Evolutionary conservation across 1,140 invertebrate species (phyloP).

Genomic region (Globodera rostochiensis): DNA sequence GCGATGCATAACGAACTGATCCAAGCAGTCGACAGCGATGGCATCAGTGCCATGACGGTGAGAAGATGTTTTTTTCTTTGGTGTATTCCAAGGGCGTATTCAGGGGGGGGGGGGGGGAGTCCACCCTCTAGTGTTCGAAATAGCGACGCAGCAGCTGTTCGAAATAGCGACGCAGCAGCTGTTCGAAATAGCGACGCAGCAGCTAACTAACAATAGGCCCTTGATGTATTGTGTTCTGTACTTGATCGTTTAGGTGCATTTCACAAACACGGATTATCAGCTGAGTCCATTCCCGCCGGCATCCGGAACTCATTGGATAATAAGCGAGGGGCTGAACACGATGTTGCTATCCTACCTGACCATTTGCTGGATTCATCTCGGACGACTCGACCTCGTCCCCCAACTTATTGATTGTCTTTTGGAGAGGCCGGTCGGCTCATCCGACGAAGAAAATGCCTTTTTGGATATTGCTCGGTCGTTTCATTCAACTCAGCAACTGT

Average conservation of each 20-base stretch:
- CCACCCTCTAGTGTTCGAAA: no score
- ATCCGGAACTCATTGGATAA: constrained; percentile 24
- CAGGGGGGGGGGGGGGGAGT: no score
- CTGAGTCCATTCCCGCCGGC: constrained; percentile 50
- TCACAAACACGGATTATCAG: constrained; percentile 41
- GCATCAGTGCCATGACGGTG: constrained; percentile 35
- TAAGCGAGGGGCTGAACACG: constrained; percentile 39
- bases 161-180: no score
- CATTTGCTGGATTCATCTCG: constrained; percentile 42
- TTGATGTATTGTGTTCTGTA: no score
- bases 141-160: no score
- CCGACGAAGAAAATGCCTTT: constrained; percentile 46
- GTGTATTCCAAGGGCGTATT: no score
- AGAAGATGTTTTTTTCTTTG: neutral
- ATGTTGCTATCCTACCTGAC: constrained; percentile 45
- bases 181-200: no score
- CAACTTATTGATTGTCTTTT: constrained; percentile 44
- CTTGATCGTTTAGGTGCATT: constrained; percentile 28
- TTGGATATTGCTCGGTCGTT: constrained; percentile 49
- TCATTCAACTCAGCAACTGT: constrained; percentile 27
- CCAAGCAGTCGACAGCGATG: constrained; percentile 35
- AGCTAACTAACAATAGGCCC: no score
- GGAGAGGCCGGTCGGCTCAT: constrained; percentile 31
- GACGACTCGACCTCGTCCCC: constrained; percentile 36
- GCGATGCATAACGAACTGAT: constrained; percentile 45